A percentile compares a stretch with the other conserved stretches of the same genome.
Evolutionary conservation across 2,113 vertebrate genomes (phyloP).

Genomic region (Phylloscopus trochiloides): DNA sequence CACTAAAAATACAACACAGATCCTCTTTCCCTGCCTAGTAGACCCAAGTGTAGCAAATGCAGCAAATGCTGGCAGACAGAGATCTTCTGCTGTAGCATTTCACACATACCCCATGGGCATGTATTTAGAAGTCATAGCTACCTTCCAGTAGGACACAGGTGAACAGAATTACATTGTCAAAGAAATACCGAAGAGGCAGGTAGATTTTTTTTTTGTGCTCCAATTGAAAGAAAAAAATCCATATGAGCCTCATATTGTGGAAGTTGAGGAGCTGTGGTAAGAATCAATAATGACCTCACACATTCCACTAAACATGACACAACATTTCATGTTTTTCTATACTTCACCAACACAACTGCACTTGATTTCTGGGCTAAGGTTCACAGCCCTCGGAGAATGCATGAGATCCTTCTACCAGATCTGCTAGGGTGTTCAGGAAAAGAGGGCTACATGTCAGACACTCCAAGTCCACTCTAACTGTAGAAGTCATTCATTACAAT

Average conservation of each 20-base stretch:
- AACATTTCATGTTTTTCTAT: not conserved
- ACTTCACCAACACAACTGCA: not conserved
- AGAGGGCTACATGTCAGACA: not conserved
- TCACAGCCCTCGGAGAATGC: not conserved
- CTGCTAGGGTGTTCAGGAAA: not conserved
- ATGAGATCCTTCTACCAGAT: not conserved
- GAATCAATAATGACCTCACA: no score
- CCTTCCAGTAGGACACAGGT: not conserved
- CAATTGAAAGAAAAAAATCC: not conserved
- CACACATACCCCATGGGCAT: accelerated
- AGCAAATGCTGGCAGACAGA: not conserved
- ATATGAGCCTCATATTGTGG: not conserved
- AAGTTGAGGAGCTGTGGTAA: not conserved
- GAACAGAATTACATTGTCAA: not conserved
- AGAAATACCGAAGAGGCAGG: not conserved
- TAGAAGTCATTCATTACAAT: not conserved
- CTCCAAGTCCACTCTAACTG: not conserved
- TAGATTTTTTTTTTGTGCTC: not conserved
- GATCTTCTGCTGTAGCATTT: not conserved
- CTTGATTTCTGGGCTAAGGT: not conserved
- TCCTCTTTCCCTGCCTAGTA: not conserved
- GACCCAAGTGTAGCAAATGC: not conserved
- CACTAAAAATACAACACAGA: accelerated
- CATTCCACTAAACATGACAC: not conserved
- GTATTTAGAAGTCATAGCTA: not conserved